Conservation (phyloP, 1,140 invertebrate species). For the Bombyx mori region ASM3026992v2 NC_085122.1:1926501-1927000, state of each 20-base stretch:
- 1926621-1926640: no score
- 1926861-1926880: constrained; percentile 64
- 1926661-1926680: no score
- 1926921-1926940: constrained; percentile 66
- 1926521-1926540: no score
- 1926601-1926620: no score
- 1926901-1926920: constrained; percentile 67
- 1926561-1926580: no score
- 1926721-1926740: constrained; percentile 43
- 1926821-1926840: constrained; percentile 62
- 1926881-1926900: constrained; percentile 64
- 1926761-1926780: constrained; percentile 62
- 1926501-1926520: no score
- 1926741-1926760: constrained; percentile 51
- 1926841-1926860: constrained; percentile 61
- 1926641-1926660: no score
- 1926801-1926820: constrained; percentile 38
- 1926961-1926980: constrained; percentile 59
- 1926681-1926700: background rate
- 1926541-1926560: no score
- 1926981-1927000: constrained; percentile 49
- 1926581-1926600: no score
- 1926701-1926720: constrained; percentile 19
- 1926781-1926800: constrained; percentile 63
- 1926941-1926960: constrained; percentile 68